These are phyloP conservation scores for Tragulus kanchil DNA, from an alignment of 2,113 vertebrate genomes.

Conservation along the genomic window DNA sequence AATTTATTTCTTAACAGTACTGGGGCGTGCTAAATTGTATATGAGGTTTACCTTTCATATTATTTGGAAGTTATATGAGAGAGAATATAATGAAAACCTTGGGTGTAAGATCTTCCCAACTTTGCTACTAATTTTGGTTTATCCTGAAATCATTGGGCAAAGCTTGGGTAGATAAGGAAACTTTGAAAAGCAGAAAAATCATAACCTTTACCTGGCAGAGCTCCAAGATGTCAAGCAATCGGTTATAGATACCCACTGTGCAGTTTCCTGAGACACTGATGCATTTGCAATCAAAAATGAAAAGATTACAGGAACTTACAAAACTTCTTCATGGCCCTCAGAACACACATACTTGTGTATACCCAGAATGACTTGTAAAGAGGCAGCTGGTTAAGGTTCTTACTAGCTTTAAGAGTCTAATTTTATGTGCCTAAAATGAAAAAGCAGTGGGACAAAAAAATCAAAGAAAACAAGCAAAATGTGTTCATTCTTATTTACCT, in stretches of 20 bases:
- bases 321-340: background rate
- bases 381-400: background rate
- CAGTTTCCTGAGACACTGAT: background rate
- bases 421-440: background rate
- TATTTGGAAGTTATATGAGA: background rate
- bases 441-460: background rate
- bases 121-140: conserved; percentile 3
- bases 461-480: conserved; percentile 1
- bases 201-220: background rate
- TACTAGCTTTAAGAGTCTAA: background rate
- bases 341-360: background rate
- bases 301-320: background rate
- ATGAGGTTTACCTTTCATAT: background rate
- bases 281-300: background rate
- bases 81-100: background rate
- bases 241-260: background rate
- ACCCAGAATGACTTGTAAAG: background rate
- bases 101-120: background rate
- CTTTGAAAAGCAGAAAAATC: background rate
- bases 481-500: conserved; percentile 1
- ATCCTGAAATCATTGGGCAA: conserved; percentile 34
- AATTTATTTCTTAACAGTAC: background rate
- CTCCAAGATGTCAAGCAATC: conserved; percentile 35
- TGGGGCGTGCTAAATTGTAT: background rate
- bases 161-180: background rate